phyloP scores from a whole-genome alignment of 2,888 invertebrate genomes.

The Orthosia incerta region DNA sequence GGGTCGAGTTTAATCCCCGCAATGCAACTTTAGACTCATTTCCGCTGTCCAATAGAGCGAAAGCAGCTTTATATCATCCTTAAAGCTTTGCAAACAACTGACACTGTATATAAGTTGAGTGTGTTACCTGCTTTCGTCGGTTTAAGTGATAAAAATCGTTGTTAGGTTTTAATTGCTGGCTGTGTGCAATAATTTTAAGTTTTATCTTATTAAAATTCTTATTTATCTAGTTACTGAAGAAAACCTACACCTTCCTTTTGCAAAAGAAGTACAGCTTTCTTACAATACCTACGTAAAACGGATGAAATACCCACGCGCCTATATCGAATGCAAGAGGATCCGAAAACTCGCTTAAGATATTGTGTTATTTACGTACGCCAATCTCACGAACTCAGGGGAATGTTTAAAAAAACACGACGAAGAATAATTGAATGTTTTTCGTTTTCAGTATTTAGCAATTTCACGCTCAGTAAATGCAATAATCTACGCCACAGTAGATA shows the following conservation, averaged over 20 bases:
- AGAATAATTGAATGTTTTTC: constrained; percentile 73
- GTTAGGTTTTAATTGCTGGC: background rate
- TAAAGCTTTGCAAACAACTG: constrained; percentile 62
- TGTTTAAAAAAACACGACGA: constrained; percentile 60
- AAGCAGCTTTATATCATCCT: constrained; percentile 66
- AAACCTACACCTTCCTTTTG: background rate
- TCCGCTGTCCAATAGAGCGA: constrained; percentile 80
- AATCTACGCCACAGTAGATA: constrained; percentile 86
- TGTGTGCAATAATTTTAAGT: background rate
- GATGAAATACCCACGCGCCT: constrained; percentile 5
- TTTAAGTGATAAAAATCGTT: constrained; percentile 9
- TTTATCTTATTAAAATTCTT: background rate
- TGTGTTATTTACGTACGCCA: constrained; percentile 48
- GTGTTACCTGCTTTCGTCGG: constrained; percentile 19
- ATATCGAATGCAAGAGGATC: constrained; percentile 39
- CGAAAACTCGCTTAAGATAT: constrained; percentile 52
- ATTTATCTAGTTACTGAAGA: background rate
- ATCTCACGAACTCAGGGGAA: constrained; percentile 42
- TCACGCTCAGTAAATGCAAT: constrained; percentile 87
- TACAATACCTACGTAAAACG: constrained; percentile 1
- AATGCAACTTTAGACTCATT: constrained; percentile 87
- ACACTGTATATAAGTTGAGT: constrained; percentile 29
- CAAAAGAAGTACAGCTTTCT: constrained; percentile 10
- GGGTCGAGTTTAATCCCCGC: constrained; percentile 88
- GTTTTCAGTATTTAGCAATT: constrained; percentile 82